Base-by-base conservation (phyloP, 2,113 vertebrate genomes). In the Ammodytes marinus region DNA sequence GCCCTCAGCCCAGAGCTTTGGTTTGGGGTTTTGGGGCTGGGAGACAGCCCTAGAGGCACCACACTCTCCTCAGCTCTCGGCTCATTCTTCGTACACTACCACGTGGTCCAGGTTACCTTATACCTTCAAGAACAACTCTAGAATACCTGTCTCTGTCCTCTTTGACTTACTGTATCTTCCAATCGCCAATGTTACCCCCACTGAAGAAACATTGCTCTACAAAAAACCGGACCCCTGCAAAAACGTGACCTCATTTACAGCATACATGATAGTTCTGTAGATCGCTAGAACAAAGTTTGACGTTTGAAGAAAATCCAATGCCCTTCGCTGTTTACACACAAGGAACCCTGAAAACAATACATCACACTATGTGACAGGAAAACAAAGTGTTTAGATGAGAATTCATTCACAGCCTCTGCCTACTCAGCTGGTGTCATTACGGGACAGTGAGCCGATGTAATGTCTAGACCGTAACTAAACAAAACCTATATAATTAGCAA, bases 391-490 rank as follows among this genome's bases (percentile, higher is more conserved):
- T 27, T 2, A 14, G 46, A 74, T 35, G 45, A 64, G 37, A 53
- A 85, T 58, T 73, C 47, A 85, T 58, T 73, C 47, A 11, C 63
- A 15, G 8, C 15, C 27, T 13, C n/a, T 60, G 69, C 54, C 55
- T 69, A 39, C 12, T 68, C 46, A 19, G 27, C 27, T 27, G 49
- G 46, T 86, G 73, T 71, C 74, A 77, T 66, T 15, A 43, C 52
- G n/a, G 58, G 42, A 53, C 50, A 45, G 37, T 17, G 42, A 50
- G 46, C 54, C 58, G 59, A 59, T 77, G 66, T 78, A 77, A 81
- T 27, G 90, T 90, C 88, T 90, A 89, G 90, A 90, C 88, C n/a
- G 13, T 72, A 86, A 42, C 77, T n/a, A 82, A 89, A 84, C 74
- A 90, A 76, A 71, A 81, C 13, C 39, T 58, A 63, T 55, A 53